phyloP scores from a whole-genome alignment of 2,113 vertebrate genomes.

The Ciconia maguari region DNA sequence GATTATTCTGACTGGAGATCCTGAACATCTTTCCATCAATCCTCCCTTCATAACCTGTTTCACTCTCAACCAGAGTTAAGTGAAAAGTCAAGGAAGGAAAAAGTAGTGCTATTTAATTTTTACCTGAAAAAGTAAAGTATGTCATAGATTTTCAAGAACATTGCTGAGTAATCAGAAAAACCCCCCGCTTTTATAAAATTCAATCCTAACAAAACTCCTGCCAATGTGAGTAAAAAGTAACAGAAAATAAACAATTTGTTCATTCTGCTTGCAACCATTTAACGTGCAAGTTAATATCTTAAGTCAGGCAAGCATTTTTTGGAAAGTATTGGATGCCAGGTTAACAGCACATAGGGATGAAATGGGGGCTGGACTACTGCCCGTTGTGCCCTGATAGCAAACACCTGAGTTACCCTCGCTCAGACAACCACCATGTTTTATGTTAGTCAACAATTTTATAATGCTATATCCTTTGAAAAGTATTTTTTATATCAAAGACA shows the following conservation, averaged over 20 bases:
- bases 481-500: not conserved
- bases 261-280: not conserved
- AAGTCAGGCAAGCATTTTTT: not conserved
- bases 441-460: not conserved
- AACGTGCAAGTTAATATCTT: not conserved
- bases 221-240: not conserved
- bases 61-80: not conserved
- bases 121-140: not conserved
- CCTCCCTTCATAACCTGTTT: not conserved
- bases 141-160: not conserved
- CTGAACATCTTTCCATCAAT: not conserved
- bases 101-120: not conserved
- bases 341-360: not conserved
- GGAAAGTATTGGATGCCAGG: not conserved
- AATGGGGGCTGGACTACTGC: not conserved
- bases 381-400: not conserved
- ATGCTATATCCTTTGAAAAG: not conserved
- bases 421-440: not conserved
- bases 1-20: not conserved
- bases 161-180: not conserved
- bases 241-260: not conserved
- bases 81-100: not conserved
- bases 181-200: not conserved
- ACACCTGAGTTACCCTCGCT: not conserved
- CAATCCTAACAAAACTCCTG: not conserved